A percentile compares a stretch with the other conserved stretches of the same genome.
Conservation (phyloP, 2,113 vertebrate species). For the Merops nubicus region DNA sequence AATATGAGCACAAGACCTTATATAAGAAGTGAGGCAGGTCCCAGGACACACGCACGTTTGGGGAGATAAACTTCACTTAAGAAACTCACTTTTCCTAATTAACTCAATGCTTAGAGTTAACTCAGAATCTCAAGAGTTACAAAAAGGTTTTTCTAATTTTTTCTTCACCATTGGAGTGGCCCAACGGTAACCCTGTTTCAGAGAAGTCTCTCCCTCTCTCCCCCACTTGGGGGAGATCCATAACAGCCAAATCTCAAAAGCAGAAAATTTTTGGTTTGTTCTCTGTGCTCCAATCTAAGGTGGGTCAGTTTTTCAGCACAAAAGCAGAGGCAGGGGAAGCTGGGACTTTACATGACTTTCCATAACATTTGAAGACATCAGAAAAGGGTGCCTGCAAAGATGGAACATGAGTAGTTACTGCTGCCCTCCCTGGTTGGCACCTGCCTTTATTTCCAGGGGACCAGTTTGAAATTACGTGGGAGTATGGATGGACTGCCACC, state of each 20-base stretch:
- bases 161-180: not conserved
- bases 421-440: not conserved
- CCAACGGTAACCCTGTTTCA: not conserved
- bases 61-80: not conserved
- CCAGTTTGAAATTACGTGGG: not conserved
- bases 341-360: not conserved
- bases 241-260: not conserved
- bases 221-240: not conserved
- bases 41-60: not conserved
- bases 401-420: not conserved
- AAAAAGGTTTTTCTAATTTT: not conserved
- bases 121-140: not conserved
- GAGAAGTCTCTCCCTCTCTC: not conserved
- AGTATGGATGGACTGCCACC: not conserved
- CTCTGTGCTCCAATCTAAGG: not conserved
- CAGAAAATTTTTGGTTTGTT: not conserved
- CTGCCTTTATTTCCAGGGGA: not conserved
- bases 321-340: not conserved
- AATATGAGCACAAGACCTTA: not conserved
- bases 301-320: not conserved
- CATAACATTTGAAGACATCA: not conserved
- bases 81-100: not conserved
- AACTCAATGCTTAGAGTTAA: not conserved
- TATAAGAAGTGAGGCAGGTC: not conserved
- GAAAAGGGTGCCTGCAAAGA: fast-evolving